phyloP scores from a whole-genome alignment of 92 coral and sea anemone species.

The Palythoa grandiflora region DNA sequence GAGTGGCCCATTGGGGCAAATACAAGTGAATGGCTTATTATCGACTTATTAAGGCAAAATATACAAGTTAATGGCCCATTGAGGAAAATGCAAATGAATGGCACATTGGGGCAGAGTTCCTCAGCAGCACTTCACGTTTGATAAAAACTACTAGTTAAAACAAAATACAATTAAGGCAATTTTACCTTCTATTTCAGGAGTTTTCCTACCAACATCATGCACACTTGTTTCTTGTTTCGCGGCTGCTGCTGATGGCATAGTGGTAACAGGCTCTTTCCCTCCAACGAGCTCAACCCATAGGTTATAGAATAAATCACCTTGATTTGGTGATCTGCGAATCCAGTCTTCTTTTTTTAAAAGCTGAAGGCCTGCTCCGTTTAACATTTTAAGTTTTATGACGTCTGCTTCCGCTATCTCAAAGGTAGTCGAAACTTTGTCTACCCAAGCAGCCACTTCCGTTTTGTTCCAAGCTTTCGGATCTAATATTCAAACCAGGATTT shows the following conservation, averaged over 20 bases:
- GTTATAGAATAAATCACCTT: conserved; percentile 73
- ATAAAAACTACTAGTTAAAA: no score
- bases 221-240: conserved; percentile 3
- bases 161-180: no score
- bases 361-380: conserved; percentile 72
- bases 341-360: conserved; percentile 65
- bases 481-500: background rate
- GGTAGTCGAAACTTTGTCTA: conserved; percentile 48
- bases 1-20: no score
- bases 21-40: no score
- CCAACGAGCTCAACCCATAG: conserved; percentile 59
- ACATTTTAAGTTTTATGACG: conserved; percentile 55
- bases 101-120: no score
- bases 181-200: no score
- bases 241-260: background rate
- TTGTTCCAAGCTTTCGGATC: conserved; percentile 73
- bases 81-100: no score
- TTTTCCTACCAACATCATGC: background rate
- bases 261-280: background rate
- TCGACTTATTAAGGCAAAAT: no score
- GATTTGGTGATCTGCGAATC: conserved; percentile 72
- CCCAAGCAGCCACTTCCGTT: conserved; percentile 64
- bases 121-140: no score
- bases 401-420: conserved; percentile 66
- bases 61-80: no score